Evolutionary conservation across 2,113 vertebrate genomes (phyloP), one percentile per base, ranked within the genome.

Genomic region (Illadopsis cleaveri): DNA sequence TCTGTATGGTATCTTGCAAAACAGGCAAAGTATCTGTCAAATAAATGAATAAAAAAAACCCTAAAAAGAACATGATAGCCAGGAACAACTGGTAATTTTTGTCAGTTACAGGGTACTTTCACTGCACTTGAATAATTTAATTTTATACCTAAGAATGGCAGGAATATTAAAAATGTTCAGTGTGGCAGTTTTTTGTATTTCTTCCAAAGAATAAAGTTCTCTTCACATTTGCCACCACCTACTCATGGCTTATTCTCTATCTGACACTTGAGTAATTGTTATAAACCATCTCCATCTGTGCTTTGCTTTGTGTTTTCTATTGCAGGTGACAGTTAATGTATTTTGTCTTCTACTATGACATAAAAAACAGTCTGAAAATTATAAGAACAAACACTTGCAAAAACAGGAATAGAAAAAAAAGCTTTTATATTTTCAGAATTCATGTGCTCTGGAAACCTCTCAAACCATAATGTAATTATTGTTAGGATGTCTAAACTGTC

Each of bases 191-290:
- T 95, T 72, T 57, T 18, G 15, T 45, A 64, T 93, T 94, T 84
- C 38, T 96, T 92, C 71, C 75, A 88, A 95, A 89, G 42, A 44
- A 56, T 60, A 56, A 83, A 62, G 44, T 88, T 71, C 66, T 93
- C 62, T 93, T 88, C 61, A 81, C 53, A 79, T 92, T 96, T 91
- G 53, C 75, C 77, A 40, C 71, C 0, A 0, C 88, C 71, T 95
- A 83, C 68, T 95, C 71, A 60, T 3, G 3, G 56, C 47, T 87
- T 93, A 64, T 94, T 96, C 64, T 16, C 54, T 90, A 56, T 60
- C 45, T 95, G 83, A 97, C 93, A 91, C 65, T 90, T 89, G 78
- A 95, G 50, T 71, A 97, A 95, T 93, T 95, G 80, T 89, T 95
- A 86, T 65, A 92, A 95, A 92, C 50, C 71, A 75, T 96, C 95